These are phyloP conservation scores for Palythoa caribaeorum DNA, from an alignment of 92 coral and sea anemone genomes.

Conservation along the genomic window DNA sequence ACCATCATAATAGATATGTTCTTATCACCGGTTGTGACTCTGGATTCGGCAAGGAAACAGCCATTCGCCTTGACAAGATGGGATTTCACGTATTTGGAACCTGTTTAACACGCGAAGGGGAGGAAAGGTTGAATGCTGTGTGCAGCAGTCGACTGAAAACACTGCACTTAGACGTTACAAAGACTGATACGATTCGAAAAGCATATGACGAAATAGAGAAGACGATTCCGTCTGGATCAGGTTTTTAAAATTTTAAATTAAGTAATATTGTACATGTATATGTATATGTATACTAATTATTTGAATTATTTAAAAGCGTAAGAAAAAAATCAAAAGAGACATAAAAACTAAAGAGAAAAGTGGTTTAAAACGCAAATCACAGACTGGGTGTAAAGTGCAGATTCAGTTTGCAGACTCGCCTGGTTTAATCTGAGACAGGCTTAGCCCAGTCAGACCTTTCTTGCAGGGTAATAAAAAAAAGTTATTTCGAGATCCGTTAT, in stretches of 20 bases:
- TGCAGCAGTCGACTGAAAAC: neutral
- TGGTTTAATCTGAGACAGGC: too few relatives aligned
- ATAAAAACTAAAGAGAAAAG: too few relatives aligned
- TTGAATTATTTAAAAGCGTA: neutral
- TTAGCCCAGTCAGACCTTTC: too few relatives aligned
- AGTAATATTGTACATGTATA: too few relatives aligned
- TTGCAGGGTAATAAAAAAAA: too few relatives aligned
- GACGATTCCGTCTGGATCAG: neutral
- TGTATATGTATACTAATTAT: neutral
- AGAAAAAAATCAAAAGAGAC: too few relatives aligned
- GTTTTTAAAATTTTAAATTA: neutral
- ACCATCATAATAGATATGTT: slow-evolving; percentile 1
- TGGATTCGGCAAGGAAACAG: slow-evolving; percentile 18
- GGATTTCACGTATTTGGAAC: slow-evolving; percentile 57
- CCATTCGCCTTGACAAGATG: slow-evolving; percentile 37
- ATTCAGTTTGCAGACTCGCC: too few relatives aligned
- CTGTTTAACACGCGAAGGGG: slow-evolving; percentile 47
- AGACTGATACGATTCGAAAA: neutral
- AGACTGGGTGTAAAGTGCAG: too few relatives aligned
- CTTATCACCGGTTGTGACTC: neutral
- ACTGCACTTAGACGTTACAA: neutral
- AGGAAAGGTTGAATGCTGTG: neutral
- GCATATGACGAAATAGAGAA: neutral
- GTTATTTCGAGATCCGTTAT: too few relatives aligned
- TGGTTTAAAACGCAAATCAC: too few relatives aligned